Conservation (phyloP, 2,888 invertebrate species). For the Corbicula japonica region DNA sequence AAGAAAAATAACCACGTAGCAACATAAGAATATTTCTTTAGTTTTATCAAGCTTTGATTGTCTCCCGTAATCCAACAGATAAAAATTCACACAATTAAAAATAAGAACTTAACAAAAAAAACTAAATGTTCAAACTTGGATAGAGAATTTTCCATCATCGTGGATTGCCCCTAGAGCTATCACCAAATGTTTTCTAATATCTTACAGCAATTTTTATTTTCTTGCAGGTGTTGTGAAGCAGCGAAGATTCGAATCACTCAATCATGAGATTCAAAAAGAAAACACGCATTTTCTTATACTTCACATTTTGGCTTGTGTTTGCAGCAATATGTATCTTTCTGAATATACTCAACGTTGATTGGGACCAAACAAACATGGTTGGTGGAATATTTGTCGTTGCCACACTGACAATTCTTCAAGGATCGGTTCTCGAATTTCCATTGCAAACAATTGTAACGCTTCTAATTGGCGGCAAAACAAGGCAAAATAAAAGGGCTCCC, state of each 20-base stretch:
- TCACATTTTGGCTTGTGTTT: constrained; percentile 75
- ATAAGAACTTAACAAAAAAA: too few species aligned
- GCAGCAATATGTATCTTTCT: constrained; percentile 66
- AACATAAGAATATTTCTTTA: too few species aligned
- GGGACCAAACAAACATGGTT: constrained; percentile 70
- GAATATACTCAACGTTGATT: constrained; percentile 78
- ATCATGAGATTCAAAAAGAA: not conserved
- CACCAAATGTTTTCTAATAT: too few species aligned
- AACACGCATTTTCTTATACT: constrained; percentile 72
- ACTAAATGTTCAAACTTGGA: too few species aligned
- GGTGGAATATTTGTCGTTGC: constrained; percentile 77
- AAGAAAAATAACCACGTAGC: too few species aligned
- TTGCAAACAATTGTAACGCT: constrained; percentile 77
- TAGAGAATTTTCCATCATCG: too few species aligned
- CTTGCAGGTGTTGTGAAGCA: too few species aligned
- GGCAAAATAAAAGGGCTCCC: constrained; percentile 59
- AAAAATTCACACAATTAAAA: too few species aligned
- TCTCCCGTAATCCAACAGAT: too few species aligned
- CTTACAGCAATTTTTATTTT: too few species aligned
- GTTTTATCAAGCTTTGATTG: too few species aligned
- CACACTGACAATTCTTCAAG: constrained; percentile 76
- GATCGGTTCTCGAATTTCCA: constrained; percentile 77
- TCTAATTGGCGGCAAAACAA: constrained; percentile 70
- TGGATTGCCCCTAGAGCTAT: too few species aligned
- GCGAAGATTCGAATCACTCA: not conserved